Conservation (phyloP, 2,797 vertebrate species). For the Morus bassanus region DNA sequence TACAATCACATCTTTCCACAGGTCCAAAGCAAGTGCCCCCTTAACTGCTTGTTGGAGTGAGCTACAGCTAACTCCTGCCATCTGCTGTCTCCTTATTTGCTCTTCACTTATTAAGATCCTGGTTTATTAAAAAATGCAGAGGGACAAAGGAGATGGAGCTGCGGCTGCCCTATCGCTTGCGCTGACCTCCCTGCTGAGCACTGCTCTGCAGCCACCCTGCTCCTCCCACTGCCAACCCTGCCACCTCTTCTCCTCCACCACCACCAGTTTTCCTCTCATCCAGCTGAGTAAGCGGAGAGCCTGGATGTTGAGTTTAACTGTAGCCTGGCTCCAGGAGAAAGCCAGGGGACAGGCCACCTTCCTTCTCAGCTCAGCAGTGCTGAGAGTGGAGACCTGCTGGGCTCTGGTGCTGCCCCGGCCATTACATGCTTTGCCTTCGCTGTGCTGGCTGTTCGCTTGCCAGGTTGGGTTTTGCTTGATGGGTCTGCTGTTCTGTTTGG, state of each 20-base stretch:
- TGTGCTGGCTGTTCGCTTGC: fast-evolving
- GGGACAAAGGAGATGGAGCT: neutral
- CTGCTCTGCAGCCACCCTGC: neutral
- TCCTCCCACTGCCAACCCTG: neutral
- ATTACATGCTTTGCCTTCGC: fast-evolving
- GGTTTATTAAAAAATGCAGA: neutral
- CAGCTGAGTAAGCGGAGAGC: fast-evolving
- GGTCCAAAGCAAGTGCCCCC: neutral
- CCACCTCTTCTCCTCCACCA: neutral
- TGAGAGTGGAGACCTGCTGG: neutral
- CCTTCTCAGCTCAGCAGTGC: neutral
- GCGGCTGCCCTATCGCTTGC: fast-evolving
- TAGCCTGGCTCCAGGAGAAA: neutral
- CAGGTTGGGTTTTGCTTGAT: neutral
- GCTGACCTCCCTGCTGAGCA: neutral
- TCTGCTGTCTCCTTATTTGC: constrained; percentile 50
- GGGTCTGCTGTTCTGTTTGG: neutral
- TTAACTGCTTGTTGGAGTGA: neutral
- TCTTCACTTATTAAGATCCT: neutral
- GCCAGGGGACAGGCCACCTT: neutral
- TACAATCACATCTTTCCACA: fast-evolving
- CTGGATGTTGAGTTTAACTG: fast-evolving
- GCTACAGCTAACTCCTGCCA: constrained; percentile 62
- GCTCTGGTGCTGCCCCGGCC: neutral
- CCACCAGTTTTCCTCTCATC: neutral